Percentiles rank a stretch among this genome's conserved stretches.
Evolutionary conservation across 2,113 vertebrate species (phyloP).

Genomic region (Toxotes jaculatrix): DNA sequence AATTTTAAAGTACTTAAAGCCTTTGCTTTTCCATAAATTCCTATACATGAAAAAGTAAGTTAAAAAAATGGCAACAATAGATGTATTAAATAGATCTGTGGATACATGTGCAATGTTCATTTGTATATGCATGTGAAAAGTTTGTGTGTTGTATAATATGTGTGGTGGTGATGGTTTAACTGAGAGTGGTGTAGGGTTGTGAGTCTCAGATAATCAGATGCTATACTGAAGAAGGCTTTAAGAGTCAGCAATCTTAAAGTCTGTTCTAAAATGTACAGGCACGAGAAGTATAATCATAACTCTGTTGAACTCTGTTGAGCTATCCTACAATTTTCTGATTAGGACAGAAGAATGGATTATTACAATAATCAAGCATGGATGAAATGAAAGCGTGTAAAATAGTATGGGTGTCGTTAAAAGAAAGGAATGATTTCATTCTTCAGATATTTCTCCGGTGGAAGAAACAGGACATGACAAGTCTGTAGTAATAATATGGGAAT

Average conservation of each 20-base stretch:
- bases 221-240: neutral
- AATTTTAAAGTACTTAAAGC: too few species aligned
- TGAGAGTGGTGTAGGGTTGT: too few species aligned
- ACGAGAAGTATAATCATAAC: neutral
- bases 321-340: neutral
- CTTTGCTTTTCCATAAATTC: too few species aligned
- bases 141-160: too few species aligned
- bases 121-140: too few species aligned
- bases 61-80: too few species aligned
- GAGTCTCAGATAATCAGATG: neutral
- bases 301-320: neutral
- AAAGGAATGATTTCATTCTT: neutral
- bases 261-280: neutral
- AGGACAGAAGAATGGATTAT: neutral
- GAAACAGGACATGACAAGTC: neutral
- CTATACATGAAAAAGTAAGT: too few species aligned
- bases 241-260: neutral
- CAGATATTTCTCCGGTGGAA: constrained; percentile 5
- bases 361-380: neutral
- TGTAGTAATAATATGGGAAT: neutral
- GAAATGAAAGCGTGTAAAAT: neutral
- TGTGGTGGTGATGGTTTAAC: too few species aligned
- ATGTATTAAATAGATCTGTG: too few species aligned
- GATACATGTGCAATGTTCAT: too few species aligned
- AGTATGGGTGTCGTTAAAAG: neutral